Conservation (phyloP, 2,797 vertebrate genomes). For the Geotrypetes seraphini region DNA sequence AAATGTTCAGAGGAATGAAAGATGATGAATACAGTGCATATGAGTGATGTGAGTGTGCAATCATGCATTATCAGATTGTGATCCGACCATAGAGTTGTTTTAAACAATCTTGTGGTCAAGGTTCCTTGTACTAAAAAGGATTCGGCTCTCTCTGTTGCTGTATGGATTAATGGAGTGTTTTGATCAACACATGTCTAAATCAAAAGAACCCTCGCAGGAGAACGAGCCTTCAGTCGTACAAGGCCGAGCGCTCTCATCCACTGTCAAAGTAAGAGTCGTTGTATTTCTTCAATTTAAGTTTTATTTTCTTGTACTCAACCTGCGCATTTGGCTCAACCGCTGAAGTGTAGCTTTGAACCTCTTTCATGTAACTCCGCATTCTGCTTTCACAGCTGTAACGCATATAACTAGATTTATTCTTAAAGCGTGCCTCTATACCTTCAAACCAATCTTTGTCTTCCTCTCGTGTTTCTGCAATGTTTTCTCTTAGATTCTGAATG, state of each 20-base stretch:
- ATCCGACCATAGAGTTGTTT: too few relatives aligned
- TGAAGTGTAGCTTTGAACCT: slow-evolving; percentile 56
- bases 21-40: too few relatives aligned
- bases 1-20: too few relatives aligned
- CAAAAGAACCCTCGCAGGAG: slow-evolving; percentile 87
- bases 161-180: slow-evolving; percentile 94
- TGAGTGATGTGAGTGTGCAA: too few relatives aligned
- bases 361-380: slow-evolving; percentile 80
- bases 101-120: slow-evolving; percentile 90
- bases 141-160: slow-evolving; percentile 75
- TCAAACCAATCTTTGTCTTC: slow-evolving; percentile 77
- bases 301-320: slow-evolving; percentile 47
- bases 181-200: slow-evolving; percentile 49
- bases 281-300: slow-evolving; percentile 58
- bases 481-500: slow-evolving; percentile 63
- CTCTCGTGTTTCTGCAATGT: slow-evolving; percentile 59
- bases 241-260: slow-evolving; percentile 42
- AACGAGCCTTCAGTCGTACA: slow-evolving; percentile 86
- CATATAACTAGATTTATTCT: slow-evolving; percentile 85
- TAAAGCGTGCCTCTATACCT: slow-evolving; percentile 76
- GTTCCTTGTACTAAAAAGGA: slow-evolving; percentile 95
- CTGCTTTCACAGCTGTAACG: slow-evolving; percentile 78
- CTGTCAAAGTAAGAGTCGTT: slow-evolving; percentile 81
- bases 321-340: slow-evolving; percentile 29
- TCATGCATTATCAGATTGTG: too few relatives aligned